Conservation (phyloP, 2,888 invertebrate genomes). For the Pycnomerus fuliginosus region DNA sequence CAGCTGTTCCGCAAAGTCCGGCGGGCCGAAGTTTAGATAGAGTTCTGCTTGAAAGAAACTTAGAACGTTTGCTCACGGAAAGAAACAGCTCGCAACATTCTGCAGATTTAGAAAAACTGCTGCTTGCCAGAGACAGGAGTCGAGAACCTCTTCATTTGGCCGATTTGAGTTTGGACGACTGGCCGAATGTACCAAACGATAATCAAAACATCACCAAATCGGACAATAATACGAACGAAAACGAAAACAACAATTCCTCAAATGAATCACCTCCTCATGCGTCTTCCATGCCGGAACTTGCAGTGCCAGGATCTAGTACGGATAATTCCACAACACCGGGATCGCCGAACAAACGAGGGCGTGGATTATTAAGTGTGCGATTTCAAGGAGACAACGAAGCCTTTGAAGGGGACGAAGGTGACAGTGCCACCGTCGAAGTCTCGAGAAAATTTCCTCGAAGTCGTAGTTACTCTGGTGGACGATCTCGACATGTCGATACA, state of each 20-base stretch:
- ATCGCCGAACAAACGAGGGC: slow-evolving; percentile 48
- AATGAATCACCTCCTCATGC: slow-evolving; percentile 52
- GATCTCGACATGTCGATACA: slow-evolving; percentile 48
- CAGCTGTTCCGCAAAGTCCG: slow-evolving; percentile 36
- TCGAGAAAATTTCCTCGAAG: slow-evolving; percentile 54
- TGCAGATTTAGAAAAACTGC: slow-evolving; percentile 54
- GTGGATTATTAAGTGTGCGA: slow-evolving; percentile 55
- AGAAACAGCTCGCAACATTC: slow-evolving; percentile 44
- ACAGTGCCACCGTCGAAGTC: slow-evolving; percentile 44
- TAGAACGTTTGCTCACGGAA: slow-evolving; percentile 62
- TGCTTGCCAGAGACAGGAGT: slow-evolving; percentile 60
- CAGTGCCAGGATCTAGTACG: slow-evolving; percentile 44
- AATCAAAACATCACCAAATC: slow-evolving; percentile 33
- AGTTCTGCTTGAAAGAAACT: slow-evolving; percentile 67
- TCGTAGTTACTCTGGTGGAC: slow-evolving; percentile 57
- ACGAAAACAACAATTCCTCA: slow-evolving; percentile 37
- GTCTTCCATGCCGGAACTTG: slow-evolving; percentile 65
- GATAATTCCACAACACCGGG: slow-evolving; percentile 45
- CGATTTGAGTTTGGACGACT: slow-evolving; percentile 59
- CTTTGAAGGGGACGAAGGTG: slow-evolving; percentile 52
- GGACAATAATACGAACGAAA: slow-evolving; percentile 35
- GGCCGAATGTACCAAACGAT: slow-evolving; percentile 50
- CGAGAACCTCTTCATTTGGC: slow-evolving; percentile 62
- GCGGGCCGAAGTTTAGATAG: slow-evolving; percentile 63
- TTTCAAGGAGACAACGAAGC: slow-evolving; percentile 58